Evolutionary conservation across 2,797 vertebrate species (phyloP).

Genomic region (Sparidentex hasta): DNA sequence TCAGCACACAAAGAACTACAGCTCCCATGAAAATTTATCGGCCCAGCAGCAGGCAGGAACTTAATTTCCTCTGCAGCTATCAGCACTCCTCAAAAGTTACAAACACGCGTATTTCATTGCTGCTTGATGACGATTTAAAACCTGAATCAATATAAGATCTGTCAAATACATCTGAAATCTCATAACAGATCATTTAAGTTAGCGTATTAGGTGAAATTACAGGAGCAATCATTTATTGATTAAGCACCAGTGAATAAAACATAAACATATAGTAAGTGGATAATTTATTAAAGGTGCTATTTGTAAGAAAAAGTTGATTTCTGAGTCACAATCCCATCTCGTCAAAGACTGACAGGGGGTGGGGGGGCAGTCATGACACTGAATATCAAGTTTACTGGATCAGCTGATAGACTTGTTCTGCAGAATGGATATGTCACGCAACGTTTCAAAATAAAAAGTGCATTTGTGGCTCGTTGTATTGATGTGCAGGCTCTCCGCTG

Average conservation of each 20-base stretch:
- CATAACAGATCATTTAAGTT: too few species aligned
- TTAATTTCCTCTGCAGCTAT: neutral
- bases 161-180: neutral
- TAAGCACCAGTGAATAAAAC: neutral
- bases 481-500: slow-evolving; percentile 33
- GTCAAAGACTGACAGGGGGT: too few species aligned
- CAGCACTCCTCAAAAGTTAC: neutral
- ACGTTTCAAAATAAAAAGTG: slow-evolving; percentile 15
- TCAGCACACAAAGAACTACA: neutral
- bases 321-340: too few species aligned
- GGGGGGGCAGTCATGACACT: too few species aligned
- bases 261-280: neutral
- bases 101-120: neutral
- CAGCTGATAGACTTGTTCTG: neutral
- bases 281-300: neutral
- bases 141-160: neutral
- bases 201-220: too few species aligned
- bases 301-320: too few species aligned
- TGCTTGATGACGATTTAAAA: neutral
- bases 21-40: neutral
- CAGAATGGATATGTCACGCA: neutral
- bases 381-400: neutral
- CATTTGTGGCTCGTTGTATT: slow-evolving; percentile 2
- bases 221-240: too few species aligned
- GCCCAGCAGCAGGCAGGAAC: neutral